A percentile compares a stretch with the other conserved stretches of the same genome.
Evolutionary conservation across 2,113 vertebrate species (phyloP).

Genomic region (Microtus oregoni): DNA sequence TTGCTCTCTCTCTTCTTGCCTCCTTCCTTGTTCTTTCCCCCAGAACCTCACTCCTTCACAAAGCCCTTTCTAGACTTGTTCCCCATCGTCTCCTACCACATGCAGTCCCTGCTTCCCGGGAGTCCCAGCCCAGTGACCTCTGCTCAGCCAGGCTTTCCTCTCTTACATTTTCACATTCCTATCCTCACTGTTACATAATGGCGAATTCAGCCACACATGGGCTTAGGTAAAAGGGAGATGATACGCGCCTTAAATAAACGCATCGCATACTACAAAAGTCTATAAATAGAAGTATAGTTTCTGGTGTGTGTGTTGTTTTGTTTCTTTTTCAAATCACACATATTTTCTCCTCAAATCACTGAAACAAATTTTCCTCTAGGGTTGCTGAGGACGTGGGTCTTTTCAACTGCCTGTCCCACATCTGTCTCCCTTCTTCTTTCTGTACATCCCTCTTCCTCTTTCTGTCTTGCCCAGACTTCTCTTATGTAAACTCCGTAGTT

Average conservation of each 20-base stretch:
- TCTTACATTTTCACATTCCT: background rate
- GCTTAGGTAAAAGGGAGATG: background rate
- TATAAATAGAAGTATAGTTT: background rate
- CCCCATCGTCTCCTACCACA: background rate
- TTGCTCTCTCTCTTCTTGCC: background rate
- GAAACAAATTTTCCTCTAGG: background rate
- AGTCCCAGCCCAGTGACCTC: background rate
- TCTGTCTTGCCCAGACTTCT: slow-evolving; percentile 20
- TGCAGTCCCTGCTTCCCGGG: background rate
- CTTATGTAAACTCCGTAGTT: slow-evolving; percentile 40
- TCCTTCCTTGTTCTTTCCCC: background rate
- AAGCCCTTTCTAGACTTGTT: background rate
- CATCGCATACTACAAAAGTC: background rate
- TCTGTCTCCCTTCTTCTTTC: slow-evolving; percentile 70
- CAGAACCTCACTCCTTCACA: background rate
- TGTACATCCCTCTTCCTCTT: slow-evolving; percentile 48
- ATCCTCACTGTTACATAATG: background rate
- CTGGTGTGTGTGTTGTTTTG: background rate
- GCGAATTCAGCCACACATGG: background rate
- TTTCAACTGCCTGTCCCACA: slow-evolving; percentile 17
- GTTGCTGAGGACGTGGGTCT: background rate
- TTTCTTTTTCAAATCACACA: slow-evolving; percentile 20
- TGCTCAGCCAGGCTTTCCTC: background rate
- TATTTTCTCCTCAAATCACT: background rate
- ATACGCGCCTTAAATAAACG: slow-evolving; percentile 48